Evolutionary conservation across 2,888 invertebrate genomes (phyloP).

Genomic region (Caradrina clavipalpis): DNA sequence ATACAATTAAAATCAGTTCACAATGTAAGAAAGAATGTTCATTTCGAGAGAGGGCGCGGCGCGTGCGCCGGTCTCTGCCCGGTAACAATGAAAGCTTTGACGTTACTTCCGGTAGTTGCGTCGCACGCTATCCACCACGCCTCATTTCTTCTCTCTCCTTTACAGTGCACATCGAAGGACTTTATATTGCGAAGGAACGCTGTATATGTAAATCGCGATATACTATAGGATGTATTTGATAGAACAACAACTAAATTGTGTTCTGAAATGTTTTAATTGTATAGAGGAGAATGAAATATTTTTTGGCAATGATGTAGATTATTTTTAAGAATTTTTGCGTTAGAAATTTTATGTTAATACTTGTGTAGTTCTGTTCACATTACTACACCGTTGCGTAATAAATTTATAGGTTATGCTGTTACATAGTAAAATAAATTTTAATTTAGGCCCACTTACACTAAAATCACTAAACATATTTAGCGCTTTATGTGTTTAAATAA

Average conservation of each 20-base stretch:
- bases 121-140: conserved; percentile 71
- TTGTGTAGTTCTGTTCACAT: no score
- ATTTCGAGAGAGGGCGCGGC: conserved; percentile 63
- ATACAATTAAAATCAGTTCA: conserved; percentile 76
- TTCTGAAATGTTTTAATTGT: background rate
- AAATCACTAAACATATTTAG: no score
- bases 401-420: no score
- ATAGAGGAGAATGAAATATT: background rate
- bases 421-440: no score
- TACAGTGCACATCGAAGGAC: conserved; percentile 65
- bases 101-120: conserved; percentile 85
- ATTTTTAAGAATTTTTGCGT: no score
- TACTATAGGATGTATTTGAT: background rate
- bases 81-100: conserved; percentile 82
- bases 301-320: background rate
- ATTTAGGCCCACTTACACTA: no score
- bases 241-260: background rate
- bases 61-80: conserved; percentile 67
- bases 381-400: no score
- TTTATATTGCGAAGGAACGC: conserved; percentile 46
- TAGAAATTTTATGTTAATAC: no score
- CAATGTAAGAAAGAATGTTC: conserved; percentile 69
- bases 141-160: conserved; percentile 79
- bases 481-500: no score
- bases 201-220: conserved; percentile 30